phyloP scores from a whole-genome alignment of 2,888 invertebrate species.

The Acronicta psi region DNA sequence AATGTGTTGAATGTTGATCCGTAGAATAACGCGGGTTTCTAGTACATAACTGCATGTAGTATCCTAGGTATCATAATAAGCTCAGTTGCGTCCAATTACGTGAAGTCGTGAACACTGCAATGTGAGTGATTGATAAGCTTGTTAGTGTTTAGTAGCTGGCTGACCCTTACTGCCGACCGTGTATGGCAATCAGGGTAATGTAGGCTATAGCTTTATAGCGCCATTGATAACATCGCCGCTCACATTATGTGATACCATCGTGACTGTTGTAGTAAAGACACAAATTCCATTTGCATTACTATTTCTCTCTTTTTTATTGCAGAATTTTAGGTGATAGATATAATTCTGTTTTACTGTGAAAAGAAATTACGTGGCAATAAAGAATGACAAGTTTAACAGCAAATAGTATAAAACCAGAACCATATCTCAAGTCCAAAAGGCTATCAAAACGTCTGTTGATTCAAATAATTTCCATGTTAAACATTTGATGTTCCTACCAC shows the following conservation, averaged over 20 bases:
- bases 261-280: background rate
- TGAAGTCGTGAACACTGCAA: slow-evolving; percentile 16
- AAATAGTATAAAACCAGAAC: background rate
- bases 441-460: slow-evolving; percentile 3
- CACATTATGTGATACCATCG: slow-evolving; percentile 2
- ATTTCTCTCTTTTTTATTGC: no score
- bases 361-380: no score
- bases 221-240: slow-evolving; percentile 11
- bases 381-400: background rate
- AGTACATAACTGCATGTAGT: slow-evolving; percentile 1
- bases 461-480: slow-evolving; percentile 21
- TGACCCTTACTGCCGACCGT: slow-evolving; percentile 13
- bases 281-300: no score
- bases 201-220: slow-evolving; percentile 12
- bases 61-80: slow-evolving; percentile 14
- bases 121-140: slow-evolving; percentile 43
- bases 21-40: background rate
- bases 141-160: slow-evolving; percentile 37
- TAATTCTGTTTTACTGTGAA: no score
- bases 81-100: slow-evolving; percentile 35
- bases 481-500: slow-evolving; percentile 7
- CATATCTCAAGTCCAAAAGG: background rate
- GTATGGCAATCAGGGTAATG: slow-evolving; percentile 25
- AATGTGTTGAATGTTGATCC: background rate
- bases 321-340: no score